Evolutionary conservation across 2,888 invertebrate species (phyloP).

Genomic region (Candidula unifasciata): DNA sequence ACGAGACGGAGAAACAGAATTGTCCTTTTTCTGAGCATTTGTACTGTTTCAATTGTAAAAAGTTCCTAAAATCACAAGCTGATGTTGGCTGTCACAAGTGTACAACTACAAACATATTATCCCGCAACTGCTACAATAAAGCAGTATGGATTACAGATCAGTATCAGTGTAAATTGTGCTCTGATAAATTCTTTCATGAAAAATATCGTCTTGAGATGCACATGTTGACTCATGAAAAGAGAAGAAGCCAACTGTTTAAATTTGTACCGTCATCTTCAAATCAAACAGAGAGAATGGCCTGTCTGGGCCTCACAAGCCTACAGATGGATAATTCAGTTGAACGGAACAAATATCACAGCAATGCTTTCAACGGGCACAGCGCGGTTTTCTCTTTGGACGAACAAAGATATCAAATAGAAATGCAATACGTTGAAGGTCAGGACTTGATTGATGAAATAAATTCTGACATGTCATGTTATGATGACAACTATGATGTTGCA

Average conservation of each 20-base stretch:
- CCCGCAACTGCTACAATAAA: neutral
- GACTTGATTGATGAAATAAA: neutral
- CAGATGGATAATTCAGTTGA: too few species aligned
- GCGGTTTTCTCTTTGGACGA: too few species aligned
- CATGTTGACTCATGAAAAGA: slow-evolving; percentile 1
- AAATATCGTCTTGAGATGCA: neutral
- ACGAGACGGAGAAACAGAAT: too few species aligned
- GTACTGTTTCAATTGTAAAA: slow-evolving; percentile 5
- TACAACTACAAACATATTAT: neutral
- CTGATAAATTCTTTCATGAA: neutral
- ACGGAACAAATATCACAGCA: too few species aligned
- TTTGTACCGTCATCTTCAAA: neutral
- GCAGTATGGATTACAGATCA: slow-evolving; percentile 9
- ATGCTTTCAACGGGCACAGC: too few species aligned
- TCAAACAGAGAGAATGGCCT: too few species aligned
- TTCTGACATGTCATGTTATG: neutral
- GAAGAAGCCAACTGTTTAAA: neutral
- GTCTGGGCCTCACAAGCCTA: too few species aligned
- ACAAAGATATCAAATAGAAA: neutral
- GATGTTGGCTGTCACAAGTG: neutral
- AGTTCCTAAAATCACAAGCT: neutral
- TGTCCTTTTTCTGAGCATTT: neutral
- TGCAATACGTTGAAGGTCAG: too few species aligned
- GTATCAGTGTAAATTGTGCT: neutral
- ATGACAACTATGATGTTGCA: neutral